A percentile compares a stretch with the other conserved stretches of the same genome.
phyloP scores from a whole-genome alignment of 2,888 invertebrate genomes.

The Antheraea yamamai region DNA sequence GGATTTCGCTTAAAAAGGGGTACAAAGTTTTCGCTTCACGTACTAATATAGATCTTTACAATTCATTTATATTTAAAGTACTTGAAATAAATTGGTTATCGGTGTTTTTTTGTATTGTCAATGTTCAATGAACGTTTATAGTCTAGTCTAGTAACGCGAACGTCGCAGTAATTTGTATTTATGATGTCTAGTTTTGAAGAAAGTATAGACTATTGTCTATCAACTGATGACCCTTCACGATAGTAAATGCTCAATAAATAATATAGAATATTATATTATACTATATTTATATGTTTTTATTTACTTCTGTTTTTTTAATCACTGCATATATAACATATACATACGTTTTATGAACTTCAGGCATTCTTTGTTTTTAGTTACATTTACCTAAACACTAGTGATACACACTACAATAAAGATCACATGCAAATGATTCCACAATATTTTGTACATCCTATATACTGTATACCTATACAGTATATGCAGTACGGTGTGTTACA shows the following conservation, averaged over 20 bases:
- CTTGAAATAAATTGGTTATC: background rate
- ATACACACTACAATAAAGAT: background rate
- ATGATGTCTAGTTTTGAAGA: background rate
- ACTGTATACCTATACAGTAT: background rate
- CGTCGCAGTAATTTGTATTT: background rate
- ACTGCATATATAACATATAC: background rate
- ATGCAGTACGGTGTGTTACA: background rate
- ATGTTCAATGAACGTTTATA: background rate
- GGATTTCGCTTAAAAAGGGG: too few species aligned
- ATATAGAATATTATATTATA: background rate
- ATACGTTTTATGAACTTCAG: too few species aligned
- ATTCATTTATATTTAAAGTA: background rate
- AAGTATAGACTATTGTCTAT: background rate
- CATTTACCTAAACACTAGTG: background rate
- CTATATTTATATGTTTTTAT: background rate
- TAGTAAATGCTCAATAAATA: background rate
- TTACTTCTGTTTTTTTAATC: background rate
- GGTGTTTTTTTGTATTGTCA: background rate
- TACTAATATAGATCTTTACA: too few species aligned
- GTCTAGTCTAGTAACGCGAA: too few species aligned
- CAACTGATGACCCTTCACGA: background rate
- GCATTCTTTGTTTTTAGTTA: too few species aligned
- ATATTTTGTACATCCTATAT: background rate
- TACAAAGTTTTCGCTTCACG: too few species aligned
- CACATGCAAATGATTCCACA: background rate